These are phyloP conservation scores for Darevskia nairensis DNA, from an alignment of 2,797 vertebrate genomes.

Conservation along the genomic window DNA sequence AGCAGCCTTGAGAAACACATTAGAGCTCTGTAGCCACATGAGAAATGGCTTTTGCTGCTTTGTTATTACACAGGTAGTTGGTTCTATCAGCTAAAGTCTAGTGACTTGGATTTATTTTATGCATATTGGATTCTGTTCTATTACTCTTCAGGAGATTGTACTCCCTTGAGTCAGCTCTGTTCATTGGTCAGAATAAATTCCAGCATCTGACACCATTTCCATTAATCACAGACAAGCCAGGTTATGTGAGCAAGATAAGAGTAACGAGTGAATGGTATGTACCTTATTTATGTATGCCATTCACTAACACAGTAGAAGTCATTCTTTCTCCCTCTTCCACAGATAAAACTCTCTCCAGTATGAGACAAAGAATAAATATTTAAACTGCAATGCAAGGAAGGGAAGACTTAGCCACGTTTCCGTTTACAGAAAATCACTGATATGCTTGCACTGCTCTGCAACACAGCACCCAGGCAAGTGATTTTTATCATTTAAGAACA, in stretches of 20 bases:
- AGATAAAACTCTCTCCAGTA: conserved; percentile 50
- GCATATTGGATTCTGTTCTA: conserved; percentile 82
- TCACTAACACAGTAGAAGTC: conserved; percentile 54
- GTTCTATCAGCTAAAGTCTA: conserved; percentile 76
- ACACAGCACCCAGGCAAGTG: fast-evolving
- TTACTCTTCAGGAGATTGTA: conserved; percentile 79
- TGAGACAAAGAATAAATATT: conserved; percentile 40
- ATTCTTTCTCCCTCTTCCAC: conserved; percentile 54
- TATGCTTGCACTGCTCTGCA: not conserved
- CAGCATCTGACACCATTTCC: conserved; percentile 80
- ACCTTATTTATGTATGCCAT: conserved; percentile 69
- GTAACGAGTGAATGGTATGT: conserved; percentile 62
- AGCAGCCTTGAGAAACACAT: conserved; percentile 61
- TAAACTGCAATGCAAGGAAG: conserved; percentile 20
- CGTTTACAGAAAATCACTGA: not conserved
- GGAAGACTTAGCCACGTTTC: conserved; percentile 32
- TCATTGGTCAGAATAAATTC: conserved; percentile 85
- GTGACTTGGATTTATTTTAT: conserved; percentile 80
- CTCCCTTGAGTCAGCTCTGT: conserved; percentile 82
- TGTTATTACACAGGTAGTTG: conserved; percentile 84
- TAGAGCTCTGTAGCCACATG: conserved; percentile 65
- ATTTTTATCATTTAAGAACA: conserved; percentile 25
- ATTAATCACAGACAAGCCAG: conserved; percentile 80
- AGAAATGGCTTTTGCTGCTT: conserved; percentile 73
- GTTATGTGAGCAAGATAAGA: conserved; percentile 77